Base-by-base conservation (phyloP, 2,888 invertebrate genomes). In the Lagria hirta region DNA sequence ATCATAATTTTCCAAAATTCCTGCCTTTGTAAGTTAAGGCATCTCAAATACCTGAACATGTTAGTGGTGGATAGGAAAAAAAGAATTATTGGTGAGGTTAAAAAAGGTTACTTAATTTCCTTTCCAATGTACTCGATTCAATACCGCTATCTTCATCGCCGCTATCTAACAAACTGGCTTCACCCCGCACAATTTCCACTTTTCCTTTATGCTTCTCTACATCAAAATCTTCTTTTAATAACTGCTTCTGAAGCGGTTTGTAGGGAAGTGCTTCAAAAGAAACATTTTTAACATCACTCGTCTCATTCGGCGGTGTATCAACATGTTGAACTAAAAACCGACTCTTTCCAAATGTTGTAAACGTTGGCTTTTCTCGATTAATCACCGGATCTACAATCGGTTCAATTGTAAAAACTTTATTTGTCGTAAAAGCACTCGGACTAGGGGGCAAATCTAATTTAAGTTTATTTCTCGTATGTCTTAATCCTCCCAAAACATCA, bases 401-500 rank as follows among this genome's bases (percentile, higher is more conserved):
- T 17, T 75, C 75, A 22, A 78, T 52, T 5, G 58, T 58, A 43
- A 70, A 70, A 5, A 57, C 55, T 57, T 65, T 65, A 7, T 46
- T 59, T 2, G 67, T 64, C 8, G 68, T 65, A 51, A 72, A 71
- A 6, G 72, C 68, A 32, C 66, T 69, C 0, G 80, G 80, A 57
- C 77, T 78, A 1, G 79, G 79, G 0, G 81, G 79, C 15, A 88
- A 70, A 67, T 87, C 85, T 5, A 87, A 73, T 63, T 84, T 86
- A 8, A 88, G 74, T 49, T 78, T 78, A 65, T 84, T 83, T 45
- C 85, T 72, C 3, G 86, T 86, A 63, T 87, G 87, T 7, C 86
- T 70, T 21, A 87, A 68, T 6, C 86, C 86, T 12, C 87, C 87
- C 4, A 87, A 70, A 14, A 57, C 52, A 22, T 64, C 58, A 27